These are phyloP conservation scores for Clinocottus analis DNA, from an alignment of 2,113 vertebrate genomes.

Conservation along the genomic window DNA sequence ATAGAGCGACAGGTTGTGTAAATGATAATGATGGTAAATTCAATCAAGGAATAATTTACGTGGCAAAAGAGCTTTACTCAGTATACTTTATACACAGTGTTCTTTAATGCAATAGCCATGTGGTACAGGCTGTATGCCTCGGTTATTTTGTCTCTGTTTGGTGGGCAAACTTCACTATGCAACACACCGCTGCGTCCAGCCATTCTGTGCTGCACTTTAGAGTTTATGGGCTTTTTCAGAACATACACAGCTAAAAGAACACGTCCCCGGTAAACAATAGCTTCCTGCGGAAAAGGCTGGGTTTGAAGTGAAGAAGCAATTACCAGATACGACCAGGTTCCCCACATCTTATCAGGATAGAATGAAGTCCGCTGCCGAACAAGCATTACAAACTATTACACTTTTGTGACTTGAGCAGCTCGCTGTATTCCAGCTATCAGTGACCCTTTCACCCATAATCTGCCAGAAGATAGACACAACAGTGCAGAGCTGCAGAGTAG, in stretches of 20 bases:
- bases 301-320: constrained; percentile 49
- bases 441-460: constrained; percentile 24
- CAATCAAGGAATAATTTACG: background rate
- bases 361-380: constrained; percentile 53
- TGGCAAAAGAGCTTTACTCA: background rate
- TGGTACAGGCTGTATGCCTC: background rate
- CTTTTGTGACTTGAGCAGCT: constrained; percentile 1
- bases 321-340: constrained; percentile 49
- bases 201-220: background rate
- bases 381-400: constrained; percentile 55
- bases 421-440: constrained; percentile 18
- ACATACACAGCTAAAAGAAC: constrained; percentile 6
- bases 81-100: background rate
- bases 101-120: background rate
- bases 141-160: background rate
- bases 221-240: background rate
- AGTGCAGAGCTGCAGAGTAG: background rate
- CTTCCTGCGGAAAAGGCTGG: constrained; percentile 13
- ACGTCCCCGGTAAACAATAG: constrained; percentile 6
- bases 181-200: background rate
- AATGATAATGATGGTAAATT: background rate
- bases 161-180: background rate
- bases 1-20: background rate
- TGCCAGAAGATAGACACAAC: constrained; percentile 7
- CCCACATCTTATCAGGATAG: constrained; percentile 56